Evolutionary conservation across 2,888 invertebrate species (phyloP), one percentile per base, ranked within the genome.

Genomic region (Rhamphomyia laevipes): DNA sequence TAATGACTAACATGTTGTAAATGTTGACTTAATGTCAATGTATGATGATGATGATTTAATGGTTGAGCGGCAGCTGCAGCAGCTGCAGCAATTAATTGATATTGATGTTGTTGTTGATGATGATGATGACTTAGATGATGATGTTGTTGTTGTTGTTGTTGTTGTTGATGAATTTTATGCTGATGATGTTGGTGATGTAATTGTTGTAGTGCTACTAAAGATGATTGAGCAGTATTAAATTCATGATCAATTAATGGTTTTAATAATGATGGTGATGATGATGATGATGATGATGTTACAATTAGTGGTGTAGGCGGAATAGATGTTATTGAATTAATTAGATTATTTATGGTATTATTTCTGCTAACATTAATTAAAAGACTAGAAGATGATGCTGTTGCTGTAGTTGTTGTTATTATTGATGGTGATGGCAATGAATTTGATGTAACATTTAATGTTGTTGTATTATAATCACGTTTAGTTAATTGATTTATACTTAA

Each of bases 401-500:
- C 11, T 41, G 50, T 46, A 12, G 53, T 31, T 40, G 44, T 12
- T 16, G 48, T 47, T 16, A 47, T 48, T 10, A 51, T 13, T 37
- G 43, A 21, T 31, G 33, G 5, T 30, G 51, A 13, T 38, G 47
- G 21, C 12, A 43, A 30, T 43, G 37, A 12, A 43, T 10, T 46
- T 43, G 27, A 46, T 21, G n/a, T 53, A 40, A 21, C 21, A 27
- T 27, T 27, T 7, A 27, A 27, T 27, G 23, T 27, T 27, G 23
- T 27, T 27, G 23, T 48, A 41, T 50, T 57, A 43, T 57, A 60
- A 52, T 59, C 60, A 15, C 63, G 84, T 59, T 86, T 86, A 53
- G 89, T 90, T 58, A 92, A 74, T 72, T 91, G 90, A 63, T 90
- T 90, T 51, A 92, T 89, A 69, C 88, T 90, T 41, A 92, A 75